Evolutionary conservation across 2,113 vertebrate genomes (phyloP), one percentile per base, ranked within the genome.

Genomic region (Carassius gibelio): DNA sequence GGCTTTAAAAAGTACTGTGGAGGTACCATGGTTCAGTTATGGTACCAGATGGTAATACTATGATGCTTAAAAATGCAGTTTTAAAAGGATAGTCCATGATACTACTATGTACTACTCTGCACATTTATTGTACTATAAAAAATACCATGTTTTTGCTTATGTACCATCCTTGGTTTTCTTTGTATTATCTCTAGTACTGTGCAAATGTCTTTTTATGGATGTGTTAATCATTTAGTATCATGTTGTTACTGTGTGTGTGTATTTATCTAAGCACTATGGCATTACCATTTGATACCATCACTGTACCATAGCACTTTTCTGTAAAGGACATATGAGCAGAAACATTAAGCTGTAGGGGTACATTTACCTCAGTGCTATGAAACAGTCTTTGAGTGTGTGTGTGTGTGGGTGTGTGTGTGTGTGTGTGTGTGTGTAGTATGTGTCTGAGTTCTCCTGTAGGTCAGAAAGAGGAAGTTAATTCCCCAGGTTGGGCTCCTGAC

Each of bases 381-480:
- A 82, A 78, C 62, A 11, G 48, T 72, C 78, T 72, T 81, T 66
- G 26, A 48, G 45, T 45, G 52, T 38, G 3, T 38, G 36, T 57
- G 48, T 77, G 19, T 59, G 23, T 62, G 77, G 30, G 61, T 81
- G 78, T 61, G 61, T 81, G 78, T 66, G 52, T 78, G 50, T 78
- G 21, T 59, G 17, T 45, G 77, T 30, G 61, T 81, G 61, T 61
- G 61, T 81, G 78, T 66, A 50, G 3, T 26, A 81, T 81, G 61
- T 78, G 45, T 78, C 45, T 71, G 48, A 83, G 75, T 75, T 61
- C 36, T 79, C 52, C 69, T 78, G 83, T 74, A 83, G 83, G 75
- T 83, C 82, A 82, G 62, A 76, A 81, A 57, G 61, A 50, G 72
- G 52, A 90, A 82, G 81, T 76, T 84, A 86, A 88, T 86, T 87